A percentile compares a stretch with the other conserved stretches of the same genome.
phyloP scores from a whole-genome alignment of 2,888 invertebrate genomes.

The Acrocyrtus sp. region DNA sequence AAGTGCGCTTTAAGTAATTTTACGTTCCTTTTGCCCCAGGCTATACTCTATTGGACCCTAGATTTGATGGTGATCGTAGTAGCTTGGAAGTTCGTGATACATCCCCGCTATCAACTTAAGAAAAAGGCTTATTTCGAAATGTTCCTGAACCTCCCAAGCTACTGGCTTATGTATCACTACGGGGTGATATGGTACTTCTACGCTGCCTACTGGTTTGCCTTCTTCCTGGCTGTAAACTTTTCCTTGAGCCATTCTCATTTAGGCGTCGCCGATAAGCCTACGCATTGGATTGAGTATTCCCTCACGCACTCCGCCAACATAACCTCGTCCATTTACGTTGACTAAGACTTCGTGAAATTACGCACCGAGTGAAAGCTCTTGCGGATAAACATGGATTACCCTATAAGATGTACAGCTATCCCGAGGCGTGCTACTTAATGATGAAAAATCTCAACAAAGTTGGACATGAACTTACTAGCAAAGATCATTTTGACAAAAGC shows the following conservation, averaged over 20 bases:
- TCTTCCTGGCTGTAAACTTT: constrained; percentile 34
- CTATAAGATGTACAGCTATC: constrained; percentile 10
- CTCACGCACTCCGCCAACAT: constrained; percentile 45
- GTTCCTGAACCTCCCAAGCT: background rate
- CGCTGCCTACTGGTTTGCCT: constrained; percentile 7
- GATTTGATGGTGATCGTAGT: background rate
- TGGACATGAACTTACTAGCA: constrained; percentile 10
- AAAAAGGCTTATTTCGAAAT: constrained; percentile 11
- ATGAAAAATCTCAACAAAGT: constrained; percentile 15
- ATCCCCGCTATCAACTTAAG: constrained; percentile 8
- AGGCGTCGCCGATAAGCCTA: constrained; percentile 38
- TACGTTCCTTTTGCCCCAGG: too few species aligned
- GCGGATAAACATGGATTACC: constrained; percentile 31
- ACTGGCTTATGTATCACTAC: background rate
- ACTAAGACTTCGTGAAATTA: constrained; percentile 24
- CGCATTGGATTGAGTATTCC: constrained; percentile 53
- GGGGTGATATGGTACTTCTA: constrained; percentile 4
- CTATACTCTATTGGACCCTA: constrained; percentile 1
- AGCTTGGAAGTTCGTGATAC: background rate
- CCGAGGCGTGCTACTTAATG: constrained; percentile 17
- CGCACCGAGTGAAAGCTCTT: constrained; percentile 4
- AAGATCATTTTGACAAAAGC: too few species aligned
- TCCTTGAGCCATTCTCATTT: constrained; percentile 40
- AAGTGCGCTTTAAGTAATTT: too few species aligned
- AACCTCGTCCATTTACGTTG: constrained; percentile 28